phyloP scores from a whole-genome alignment of 1,140 invertebrate species.

The Ctenoplectra terminalis region DNA sequence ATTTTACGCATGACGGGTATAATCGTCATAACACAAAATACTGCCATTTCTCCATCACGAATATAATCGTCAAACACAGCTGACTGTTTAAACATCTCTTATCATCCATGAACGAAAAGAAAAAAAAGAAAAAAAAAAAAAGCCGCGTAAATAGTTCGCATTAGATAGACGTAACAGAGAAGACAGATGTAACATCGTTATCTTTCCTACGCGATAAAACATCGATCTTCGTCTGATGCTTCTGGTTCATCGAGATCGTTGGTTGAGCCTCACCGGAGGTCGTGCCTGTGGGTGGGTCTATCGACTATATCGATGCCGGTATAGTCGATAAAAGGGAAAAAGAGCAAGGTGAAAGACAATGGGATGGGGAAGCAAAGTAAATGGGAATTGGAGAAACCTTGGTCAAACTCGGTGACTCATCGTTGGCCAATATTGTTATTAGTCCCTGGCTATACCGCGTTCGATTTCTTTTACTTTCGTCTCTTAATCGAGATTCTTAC shows the following conservation, averaged over 20 bases:
- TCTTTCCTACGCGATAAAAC: too few relatives aligned
- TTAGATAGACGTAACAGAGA: too few relatives aligned
- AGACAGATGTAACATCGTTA: too few relatives aligned
- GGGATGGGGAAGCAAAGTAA: neutral
- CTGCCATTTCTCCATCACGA: too few relatives aligned
- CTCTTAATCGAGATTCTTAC: neutral
- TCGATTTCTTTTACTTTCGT: conserved; percentile 4
- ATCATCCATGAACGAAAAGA: too few relatives aligned
- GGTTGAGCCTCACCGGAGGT: neutral
- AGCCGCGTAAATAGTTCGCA: too few relatives aligned
- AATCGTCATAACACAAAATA: too few relatives aligned
- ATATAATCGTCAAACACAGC: too few relatives aligned
- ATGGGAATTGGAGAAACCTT: conserved; percentile 1
- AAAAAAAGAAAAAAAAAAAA: too few relatives aligned
- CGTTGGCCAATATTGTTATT: conserved; percentile 1
- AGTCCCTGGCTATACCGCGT: neutral
- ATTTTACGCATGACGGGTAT: too few relatives aligned
- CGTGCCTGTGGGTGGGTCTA: neutral
- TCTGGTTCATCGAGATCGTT: neutral
- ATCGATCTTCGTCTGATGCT: neutral
- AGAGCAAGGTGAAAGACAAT: neutral
- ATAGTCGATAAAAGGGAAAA: neutral
- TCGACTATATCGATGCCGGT: too few relatives aligned
- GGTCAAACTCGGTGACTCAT: neutral
- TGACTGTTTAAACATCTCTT: too few relatives aligned